Conservation (phyloP, 2,113 vertebrate genomes). For the Perca fluviatilis region DNA sequence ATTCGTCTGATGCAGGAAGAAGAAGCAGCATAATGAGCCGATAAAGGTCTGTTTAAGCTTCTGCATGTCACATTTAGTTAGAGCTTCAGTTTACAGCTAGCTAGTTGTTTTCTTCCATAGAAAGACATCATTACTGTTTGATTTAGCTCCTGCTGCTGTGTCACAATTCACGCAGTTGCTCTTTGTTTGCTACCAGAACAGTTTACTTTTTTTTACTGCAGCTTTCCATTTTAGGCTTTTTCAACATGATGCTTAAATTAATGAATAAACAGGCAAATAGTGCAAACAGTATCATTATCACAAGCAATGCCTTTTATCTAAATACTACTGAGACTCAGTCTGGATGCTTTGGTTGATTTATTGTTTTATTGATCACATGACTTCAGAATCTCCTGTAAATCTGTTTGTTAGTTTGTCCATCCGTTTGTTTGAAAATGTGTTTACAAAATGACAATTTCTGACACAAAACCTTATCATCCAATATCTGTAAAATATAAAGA, state of each 20-base stretch:
- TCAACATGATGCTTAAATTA: not conserved
- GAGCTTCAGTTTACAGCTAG: not conserved
- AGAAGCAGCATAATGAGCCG: constrained; percentile 21
- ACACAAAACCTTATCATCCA: not conserved
- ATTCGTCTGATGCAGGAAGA: constrained; percentile 35
- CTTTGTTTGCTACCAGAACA: not conserved
- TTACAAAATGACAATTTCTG: not conserved
- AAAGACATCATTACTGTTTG: constrained; percentile 2
- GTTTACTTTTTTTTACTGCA: constrained; percentile 1
- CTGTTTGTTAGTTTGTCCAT: not conserved
- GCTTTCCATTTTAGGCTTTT: not conserved
- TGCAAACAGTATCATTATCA: not conserved
- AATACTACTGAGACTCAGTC: not conserved
- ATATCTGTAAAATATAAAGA: not conserved
- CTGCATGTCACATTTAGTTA: constrained; percentile 25
- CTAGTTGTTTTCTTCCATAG: not conserved
- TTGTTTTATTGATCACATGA: not conserved
- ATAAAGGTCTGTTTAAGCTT: constrained; percentile 54
- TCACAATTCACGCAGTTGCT: constrained; percentile 6
- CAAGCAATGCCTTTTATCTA: not conserved
- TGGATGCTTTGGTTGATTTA: not conserved
- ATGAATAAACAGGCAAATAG: not conserved
- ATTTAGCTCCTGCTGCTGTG: constrained; percentile 29
- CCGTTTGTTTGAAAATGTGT: not conserved
- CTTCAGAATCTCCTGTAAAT: not conserved